Evolutionary conservation across 2,797 vertebrate species (phyloP), one percentile per base, ranked within the genome.

Genomic region (Chrysocyon brachyurus): DNA sequence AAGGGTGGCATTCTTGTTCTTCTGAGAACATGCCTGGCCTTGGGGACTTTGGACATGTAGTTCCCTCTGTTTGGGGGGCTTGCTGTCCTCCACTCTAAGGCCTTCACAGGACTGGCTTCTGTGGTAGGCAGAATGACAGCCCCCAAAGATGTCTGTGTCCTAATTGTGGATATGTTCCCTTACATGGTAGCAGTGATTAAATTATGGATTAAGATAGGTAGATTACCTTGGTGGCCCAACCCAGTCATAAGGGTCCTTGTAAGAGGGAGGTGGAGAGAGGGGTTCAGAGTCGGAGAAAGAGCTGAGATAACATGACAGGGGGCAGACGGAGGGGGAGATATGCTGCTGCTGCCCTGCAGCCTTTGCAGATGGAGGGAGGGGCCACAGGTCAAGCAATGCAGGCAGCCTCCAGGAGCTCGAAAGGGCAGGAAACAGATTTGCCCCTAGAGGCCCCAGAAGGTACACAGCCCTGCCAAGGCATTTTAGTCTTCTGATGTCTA

Each of bases 401-500:
- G 59, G 59, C 0, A 6, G 15, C 46, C 64, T 54, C 16, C 52
- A 22, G 66, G 40, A 70, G 36, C 75, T 54, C 33, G 5, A 24
- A 85, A 94, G 59, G 28, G 33, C 40, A 17, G 88, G 46, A 96
- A 84, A 5, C 19, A 70, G 10, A 93, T 61, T 87, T 14, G 17
- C 1, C 11, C 31, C 24, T 2, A 16, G 12, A 68, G 40, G 16
- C 28, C 89, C 31, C 22, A 21, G 63, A 40, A 78, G 19, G 5
- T 81, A 11, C 3, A 4, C 16, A 49, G 57, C 28, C 12, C 49
- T 83, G 11, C 15, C 10, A 19, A 21, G 1, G 24, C 40, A 28
- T 22, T 46, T 56, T 57, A 72, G 75, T 14, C 12, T 73, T 68
- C 72, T n/a, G 46, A 64, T 26, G 54, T 86, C 31, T n/a, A 52